phyloP scores from a whole-genome alignment of 2,113 vertebrate genomes.

The Eudyptes chrysolophus region DNA sequence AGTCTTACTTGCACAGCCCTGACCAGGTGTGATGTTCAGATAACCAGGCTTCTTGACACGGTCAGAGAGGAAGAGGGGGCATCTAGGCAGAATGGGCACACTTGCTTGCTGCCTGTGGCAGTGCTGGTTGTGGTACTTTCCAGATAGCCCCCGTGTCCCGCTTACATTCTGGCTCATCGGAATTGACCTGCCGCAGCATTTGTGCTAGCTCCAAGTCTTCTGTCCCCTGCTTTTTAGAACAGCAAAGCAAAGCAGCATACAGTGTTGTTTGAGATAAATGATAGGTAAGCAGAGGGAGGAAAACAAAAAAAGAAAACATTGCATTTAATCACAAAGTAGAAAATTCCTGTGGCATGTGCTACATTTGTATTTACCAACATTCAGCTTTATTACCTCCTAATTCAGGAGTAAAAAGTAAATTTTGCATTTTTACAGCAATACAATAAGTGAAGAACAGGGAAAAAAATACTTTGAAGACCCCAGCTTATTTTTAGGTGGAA shows the following conservation, averaged over 20 bases:
- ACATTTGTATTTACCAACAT: neutral
- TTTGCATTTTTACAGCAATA: neutral
- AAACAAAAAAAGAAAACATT: neutral
- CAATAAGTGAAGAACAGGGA: neutral
- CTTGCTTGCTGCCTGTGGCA: neutral
- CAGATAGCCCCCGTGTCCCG: fast-evolving
- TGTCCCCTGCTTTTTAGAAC: neutral
- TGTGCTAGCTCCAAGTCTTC: neutral
- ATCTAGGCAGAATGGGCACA: fast-evolving
- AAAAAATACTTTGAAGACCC: neutral
- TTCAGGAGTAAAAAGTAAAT: neutral
- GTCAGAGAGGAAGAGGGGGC: neutral
- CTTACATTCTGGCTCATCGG: too few relatives aligned
- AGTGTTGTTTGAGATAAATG: neutral
- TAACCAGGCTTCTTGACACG: neutral
- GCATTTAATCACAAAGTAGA: neutral
- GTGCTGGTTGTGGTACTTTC: neutral
- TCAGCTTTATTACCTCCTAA: neutral
- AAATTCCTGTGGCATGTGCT: neutral
- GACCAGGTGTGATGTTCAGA: neutral
- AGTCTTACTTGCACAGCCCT: neutral
- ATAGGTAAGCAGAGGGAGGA: neutral
- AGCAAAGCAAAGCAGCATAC: neutral
- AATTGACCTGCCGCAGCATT: neutral
- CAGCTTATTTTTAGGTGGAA: neutral